Percentiles rank a stretch among this genome's conserved stretches.
Evolutionary conservation across 1,140 invertebrate genomes (phyloP).

Genomic region (Lanistes nyassanus): DNA sequence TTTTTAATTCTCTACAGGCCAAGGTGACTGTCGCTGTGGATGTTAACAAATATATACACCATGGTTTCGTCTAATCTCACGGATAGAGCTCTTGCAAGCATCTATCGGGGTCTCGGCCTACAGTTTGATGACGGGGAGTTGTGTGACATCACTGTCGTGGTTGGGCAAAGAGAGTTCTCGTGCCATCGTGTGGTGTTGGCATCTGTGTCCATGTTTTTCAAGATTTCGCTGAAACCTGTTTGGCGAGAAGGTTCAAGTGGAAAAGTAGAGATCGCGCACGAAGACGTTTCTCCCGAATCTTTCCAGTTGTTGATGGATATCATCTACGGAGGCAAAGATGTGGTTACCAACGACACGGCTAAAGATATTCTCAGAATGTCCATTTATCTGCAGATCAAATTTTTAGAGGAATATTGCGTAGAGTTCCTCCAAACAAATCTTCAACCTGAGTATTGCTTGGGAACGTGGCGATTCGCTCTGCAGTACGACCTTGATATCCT

Average conservation of each 20-base stretch:
- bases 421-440: background rate
- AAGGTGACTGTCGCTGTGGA: no score
- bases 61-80: no score
- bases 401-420: conserved; percentile 9
- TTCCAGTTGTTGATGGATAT: conserved; percentile 20
- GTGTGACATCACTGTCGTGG: conserved; percentile 10
- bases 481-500: background rate
- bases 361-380: conserved; percentile 14
- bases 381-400: conserved; percentile 15
- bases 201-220: conserved; percentile 5
- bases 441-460: background rate
- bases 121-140: background rate
- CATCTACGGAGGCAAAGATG: conserved; percentile 1
- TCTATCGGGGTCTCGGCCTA: background rate
- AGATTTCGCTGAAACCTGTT: background rate
- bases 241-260: background rate
- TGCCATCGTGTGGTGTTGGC: conserved; percentile 12
- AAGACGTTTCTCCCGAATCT: conserved; percentile 11
- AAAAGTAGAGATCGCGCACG: conserved; percentile 1
- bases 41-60: no score
- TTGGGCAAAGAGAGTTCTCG: background rate
- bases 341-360: conserved; percentile 1
- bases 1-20: no score
- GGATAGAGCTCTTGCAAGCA: no score
- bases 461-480: conserved; percentile 9